Evolutionary conservation across 2,113 vertebrate species (phyloP), one percentile per base, ranked within the genome.

Genomic region (Seriola dumerili): DNA sequence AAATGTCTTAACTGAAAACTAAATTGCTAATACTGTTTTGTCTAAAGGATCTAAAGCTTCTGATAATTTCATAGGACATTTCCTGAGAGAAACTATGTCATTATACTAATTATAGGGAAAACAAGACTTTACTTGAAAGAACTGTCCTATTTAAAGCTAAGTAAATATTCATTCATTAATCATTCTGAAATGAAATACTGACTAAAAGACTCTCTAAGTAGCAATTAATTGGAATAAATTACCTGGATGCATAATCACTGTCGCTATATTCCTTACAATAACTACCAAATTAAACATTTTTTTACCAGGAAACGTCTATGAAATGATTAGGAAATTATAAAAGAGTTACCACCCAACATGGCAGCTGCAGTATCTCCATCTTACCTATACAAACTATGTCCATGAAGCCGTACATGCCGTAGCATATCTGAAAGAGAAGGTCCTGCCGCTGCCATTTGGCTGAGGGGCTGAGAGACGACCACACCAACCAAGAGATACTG

Each of bases 381-480:
- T 96, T 74, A 97, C 96, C 96, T 94, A 97, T 95, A 83, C 96
- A 97, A 85, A 97, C 96, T 3, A 97, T 94, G 89, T 97, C 97
- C 97, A 97, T 97, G 94, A 97, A 97, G 90, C 96, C 96, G 1
- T 97, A 97, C 96, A 97, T 97, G 93, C 96, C 96, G 25, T 97
- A 97, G 94, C 97, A 97, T 88, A 97, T 97, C 93, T 97, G 97
- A 91, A 97, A 97, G 78, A 97, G 96, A 83, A 97, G 95, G 86
- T 97, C 97, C 91, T 97, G 97, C 4, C 96, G 94, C 76, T 97
- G 97, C 97, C 97, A 97, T 85, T 96, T 97, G 85, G 97, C 96
- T 11, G 96, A 97, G 21, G 96, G 96, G 77, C 97, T 97, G 90
- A 97, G 95, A 4, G 96, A 96, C 2, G 96, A 97, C 96, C 97